phyloP scores from a whole-genome alignment of 2,113 vertebrate species.

The Hirundichthys speculiger region DNA sequence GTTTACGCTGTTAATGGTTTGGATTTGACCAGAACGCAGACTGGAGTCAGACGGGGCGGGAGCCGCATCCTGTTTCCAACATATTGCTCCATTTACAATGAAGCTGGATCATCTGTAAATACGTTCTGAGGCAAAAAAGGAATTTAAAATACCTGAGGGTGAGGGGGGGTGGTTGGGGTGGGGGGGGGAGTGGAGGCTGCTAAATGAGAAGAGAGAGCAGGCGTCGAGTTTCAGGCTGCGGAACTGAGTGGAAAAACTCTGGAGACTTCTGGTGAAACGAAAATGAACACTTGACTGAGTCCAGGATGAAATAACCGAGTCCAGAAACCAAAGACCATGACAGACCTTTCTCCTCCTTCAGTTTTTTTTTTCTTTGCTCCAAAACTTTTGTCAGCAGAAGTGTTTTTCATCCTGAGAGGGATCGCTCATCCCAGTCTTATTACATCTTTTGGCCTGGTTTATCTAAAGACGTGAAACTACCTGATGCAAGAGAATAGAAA shows the following conservation, averaged over 20 bases:
- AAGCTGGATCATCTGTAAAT: no score
- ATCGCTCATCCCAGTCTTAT: background rate
- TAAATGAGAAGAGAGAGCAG: no score
- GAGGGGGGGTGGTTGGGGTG: no score
- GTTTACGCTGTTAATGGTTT: no score
- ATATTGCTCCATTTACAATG: no score
- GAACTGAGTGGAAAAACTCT: background rate
- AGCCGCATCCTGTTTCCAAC: no score
- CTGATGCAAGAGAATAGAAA: no score
- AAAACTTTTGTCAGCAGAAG: background rate
- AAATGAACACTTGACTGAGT: background rate
- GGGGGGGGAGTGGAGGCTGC: no score
- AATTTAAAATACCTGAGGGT: no score
- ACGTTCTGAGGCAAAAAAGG: no score
- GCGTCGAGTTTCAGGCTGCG: background rate
- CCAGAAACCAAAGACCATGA: background rate
- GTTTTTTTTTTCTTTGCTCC: background rate
- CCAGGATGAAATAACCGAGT: background rate
- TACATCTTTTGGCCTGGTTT: background rate
- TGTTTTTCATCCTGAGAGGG: background rate
- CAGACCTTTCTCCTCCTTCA: background rate
- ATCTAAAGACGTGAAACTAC: background rate
- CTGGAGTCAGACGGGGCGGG: no score
- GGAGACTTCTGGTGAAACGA: background rate
- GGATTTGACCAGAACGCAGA: no score